Base-by-base conservation (phyloP, 2,888 invertebrate species). In the Acleris holmiana region DNA sequence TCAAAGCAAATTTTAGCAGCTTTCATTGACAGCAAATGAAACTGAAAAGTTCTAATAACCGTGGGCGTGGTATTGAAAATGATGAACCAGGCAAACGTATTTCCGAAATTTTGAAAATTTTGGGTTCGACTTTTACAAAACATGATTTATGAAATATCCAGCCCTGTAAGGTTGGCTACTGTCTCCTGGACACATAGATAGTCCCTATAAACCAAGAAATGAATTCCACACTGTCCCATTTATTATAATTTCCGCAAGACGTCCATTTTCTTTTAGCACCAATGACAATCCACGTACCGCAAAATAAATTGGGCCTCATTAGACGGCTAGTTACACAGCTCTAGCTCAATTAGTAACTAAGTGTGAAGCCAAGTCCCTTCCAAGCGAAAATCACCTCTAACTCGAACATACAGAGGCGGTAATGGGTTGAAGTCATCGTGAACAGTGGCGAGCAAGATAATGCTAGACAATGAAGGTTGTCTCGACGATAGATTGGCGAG, bases 401-500 rank as follows among this genome's bases (percentile, higher is more conserved):
- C 19, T 2, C 21, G 0, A 4, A 13, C 6, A 8, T 5, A 4
- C 25, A 18, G 10, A 46, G 53, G n/a, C 8, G n/a, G 47, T 13
- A 41, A 44, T 25, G 4, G 17, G 17, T 7, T 41, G 19, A 4
- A 25, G n/a, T 25, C 25, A 5, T 8, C 13, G 41, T 4, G 53
- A 13, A 51, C 44, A 53, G 48, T 48, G 53, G 53, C 59, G 44
- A 41, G 7, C 21, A 17, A 55, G 65, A 60, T 60, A 65, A 65
- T 65, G 64, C 18, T 23, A 59, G 48, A 65, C 49, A 65, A 65
- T 55, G 64, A 54, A 44, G 53, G 64, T 65, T 59, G 64, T 59
- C 64, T 54, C 59, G 44, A 49, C 21, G 64, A 65, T 59, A 49
- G 54, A 65, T 65, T 35, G 54, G 10, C 25, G 18, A 21, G 48